Evolutionary conservation across 2,113 vertebrate species (phyloP).

Genomic region (Dendropsophus ebraccatus): DNA sequence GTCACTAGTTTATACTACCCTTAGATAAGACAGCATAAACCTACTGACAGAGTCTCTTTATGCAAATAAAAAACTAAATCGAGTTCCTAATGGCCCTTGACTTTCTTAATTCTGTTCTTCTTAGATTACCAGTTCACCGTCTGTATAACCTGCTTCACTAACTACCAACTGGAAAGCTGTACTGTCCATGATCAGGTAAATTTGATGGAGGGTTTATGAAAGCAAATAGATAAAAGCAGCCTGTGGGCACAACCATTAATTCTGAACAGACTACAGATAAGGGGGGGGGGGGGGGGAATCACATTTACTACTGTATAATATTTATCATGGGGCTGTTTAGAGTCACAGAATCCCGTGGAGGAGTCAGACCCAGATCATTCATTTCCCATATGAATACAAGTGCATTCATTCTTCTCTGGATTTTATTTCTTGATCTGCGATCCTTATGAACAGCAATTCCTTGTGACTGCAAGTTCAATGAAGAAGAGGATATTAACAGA

Average conservation of each 20-base stretch:
- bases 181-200: not conserved
- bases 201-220: not conserved
- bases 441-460: not conserved
- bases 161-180: not conserved
- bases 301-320: not conserved
- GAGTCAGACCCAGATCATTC: not conserved
- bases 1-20: too few species aligned
- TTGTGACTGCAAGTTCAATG: not conserved
- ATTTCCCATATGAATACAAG: not conserved
- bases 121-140: too few species aligned
- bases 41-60: too few species aligned
- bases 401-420: not conserved
- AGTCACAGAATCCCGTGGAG: not conserved
- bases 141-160: too few species aligned
- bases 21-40: too few species aligned
- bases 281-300: too few species aligned
- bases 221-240: too few species aligned
- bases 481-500: slow-evolving; percentile 4
- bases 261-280: too few species aligned
- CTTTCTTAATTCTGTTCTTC: too few species aligned
- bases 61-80: too few species aligned
- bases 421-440: not conserved
- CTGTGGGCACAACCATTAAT: not conserved
- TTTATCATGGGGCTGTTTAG: not conserved
- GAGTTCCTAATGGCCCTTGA: too few species aligned